These are phyloP conservation scores for Cryptomyrus ogoouensis DNA, from an alignment of 2,113 vertebrate species.

Conservation along the genomic window DNA sequence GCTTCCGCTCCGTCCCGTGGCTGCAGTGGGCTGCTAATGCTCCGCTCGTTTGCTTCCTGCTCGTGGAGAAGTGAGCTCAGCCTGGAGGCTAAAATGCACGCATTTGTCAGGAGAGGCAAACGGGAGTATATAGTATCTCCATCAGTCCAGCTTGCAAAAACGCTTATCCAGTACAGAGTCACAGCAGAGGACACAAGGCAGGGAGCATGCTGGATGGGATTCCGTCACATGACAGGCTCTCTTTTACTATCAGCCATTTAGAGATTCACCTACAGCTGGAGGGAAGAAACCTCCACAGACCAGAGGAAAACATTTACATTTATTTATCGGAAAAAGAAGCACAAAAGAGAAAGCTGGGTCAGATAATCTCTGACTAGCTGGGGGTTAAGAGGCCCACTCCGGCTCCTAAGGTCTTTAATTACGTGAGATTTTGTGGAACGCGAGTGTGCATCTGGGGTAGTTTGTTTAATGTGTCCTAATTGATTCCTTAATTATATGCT, in stretches of 20 bases:
- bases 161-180: neutral
- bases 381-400: neutral
- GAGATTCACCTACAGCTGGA: neutral
- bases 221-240: neutral
- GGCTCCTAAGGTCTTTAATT: neutral
- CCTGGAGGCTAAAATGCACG: neutral
- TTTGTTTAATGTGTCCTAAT: neutral
- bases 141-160: neutral
- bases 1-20: neutral
- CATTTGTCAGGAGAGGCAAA: neutral
- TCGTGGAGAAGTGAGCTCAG: neutral
- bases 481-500: neutral
- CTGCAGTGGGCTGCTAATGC: neutral
- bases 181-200: neutral
- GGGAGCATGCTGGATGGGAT: neutral
- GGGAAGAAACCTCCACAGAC: neutral
- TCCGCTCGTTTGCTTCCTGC: neutral
- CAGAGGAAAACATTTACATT: neutral
- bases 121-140: neutral
- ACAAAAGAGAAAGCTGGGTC: neutral
- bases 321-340: neutral
- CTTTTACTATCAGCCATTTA: neutral
- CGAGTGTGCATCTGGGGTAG: neutral
- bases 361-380: neutral
- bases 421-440: neutral